Evolutionary conservation across 1,140 invertebrate species (phyloP), one percentile per base, ranked within the genome.

Genomic region (Heliconius himera): DNA sequence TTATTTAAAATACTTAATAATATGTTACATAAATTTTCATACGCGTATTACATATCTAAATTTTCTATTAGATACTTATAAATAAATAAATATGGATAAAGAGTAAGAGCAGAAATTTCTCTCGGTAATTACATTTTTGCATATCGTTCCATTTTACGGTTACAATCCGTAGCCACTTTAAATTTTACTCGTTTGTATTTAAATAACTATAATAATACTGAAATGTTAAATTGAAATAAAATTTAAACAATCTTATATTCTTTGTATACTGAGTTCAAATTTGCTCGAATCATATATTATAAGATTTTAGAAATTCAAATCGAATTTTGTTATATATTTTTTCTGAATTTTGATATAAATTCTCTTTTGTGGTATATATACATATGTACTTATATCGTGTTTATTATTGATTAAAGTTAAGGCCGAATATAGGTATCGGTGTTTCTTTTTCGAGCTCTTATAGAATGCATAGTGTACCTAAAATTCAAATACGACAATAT

Each of bases 121-220:
- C 73, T 49, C 54, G 51, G 76, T 75, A 81, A 76, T 78, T 81
- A 76, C 36, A 60, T 66, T 78, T 81, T 78, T 81, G 73, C 73
- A 81, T 81, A 78, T 49, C 73, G 60, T 73, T 78, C 73, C 73
- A 46, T 81, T 81, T 71, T 78, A 78, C 73, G 76, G 73, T 75
- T 60, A 36, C 74, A 22, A 60, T 66, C 41, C 73, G 66, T 76
- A 70, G 20, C 41, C 33, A 76, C 16, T 38, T 41, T 41, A 75
- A 66, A 54, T 75, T 38, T 66, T 16, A 49, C 20, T 75, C 26
- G 20, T 18, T 49, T 56, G 3, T 75, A 20, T 60, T n/a, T 8
- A 56, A 75, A 60, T 75, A 20, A n/a, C 26, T 66, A 66, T 66
- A 16, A 66, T 66, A 66, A 66, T 66, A 60, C n/a, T 60, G 0